Evolutionary conservation across 2,797 vertebrate genomes (phyloP).

Genomic region (Malacoraja senta): DNA sequence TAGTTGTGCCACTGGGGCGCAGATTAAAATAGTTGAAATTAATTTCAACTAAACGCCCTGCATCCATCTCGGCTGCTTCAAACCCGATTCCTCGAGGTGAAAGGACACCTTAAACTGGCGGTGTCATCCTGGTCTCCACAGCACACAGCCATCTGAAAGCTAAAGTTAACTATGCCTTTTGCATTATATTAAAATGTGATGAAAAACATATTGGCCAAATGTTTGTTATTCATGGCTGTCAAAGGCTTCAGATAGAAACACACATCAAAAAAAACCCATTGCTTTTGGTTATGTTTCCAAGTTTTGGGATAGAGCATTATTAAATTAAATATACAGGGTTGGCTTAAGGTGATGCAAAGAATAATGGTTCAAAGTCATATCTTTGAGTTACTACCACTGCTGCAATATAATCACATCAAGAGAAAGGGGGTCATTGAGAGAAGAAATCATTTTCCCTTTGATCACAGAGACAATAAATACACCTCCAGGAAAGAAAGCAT

Average conservation of each 20-base stretch:
- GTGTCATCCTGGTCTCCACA: conserved; percentile 2
- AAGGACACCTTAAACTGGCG: conserved; percentile 1
- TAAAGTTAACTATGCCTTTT: neutral
- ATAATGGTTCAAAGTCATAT: conserved; percentile 48
- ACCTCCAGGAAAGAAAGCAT: conserved; percentile 52
- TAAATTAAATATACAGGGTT: conserved; percentile 17
- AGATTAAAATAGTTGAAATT: neutral
- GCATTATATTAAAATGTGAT: conserved; percentile 34
- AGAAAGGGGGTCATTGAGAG: conserved; percentile 57
- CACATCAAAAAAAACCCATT: neutral
- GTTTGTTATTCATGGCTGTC: conserved; percentile 22
- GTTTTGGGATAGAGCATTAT: conserved; percentile 22
- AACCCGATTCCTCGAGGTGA: neutral
- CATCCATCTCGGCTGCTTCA: neutral
- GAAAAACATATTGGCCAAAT: conserved; percentile 26
- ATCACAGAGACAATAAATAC: conserved; percentile 55
- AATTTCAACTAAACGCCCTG: neutral
- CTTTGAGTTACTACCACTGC: conserved; percentile 51
- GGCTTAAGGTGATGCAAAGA: conserved; percentile 38
- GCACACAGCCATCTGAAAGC: neutral
- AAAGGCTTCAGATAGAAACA: conserved; percentile 23
- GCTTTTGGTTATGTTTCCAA: conserved; percentile 35
- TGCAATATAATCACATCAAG: conserved; percentile 50
- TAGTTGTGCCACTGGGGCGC: neutral
- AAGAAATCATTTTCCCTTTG: conserved; percentile 51